These are phyloP conservation scores for Dicaeum eximium DNA, from an alignment of 2,113 vertebrate genomes.

Conservation along the genomic window DNA sequence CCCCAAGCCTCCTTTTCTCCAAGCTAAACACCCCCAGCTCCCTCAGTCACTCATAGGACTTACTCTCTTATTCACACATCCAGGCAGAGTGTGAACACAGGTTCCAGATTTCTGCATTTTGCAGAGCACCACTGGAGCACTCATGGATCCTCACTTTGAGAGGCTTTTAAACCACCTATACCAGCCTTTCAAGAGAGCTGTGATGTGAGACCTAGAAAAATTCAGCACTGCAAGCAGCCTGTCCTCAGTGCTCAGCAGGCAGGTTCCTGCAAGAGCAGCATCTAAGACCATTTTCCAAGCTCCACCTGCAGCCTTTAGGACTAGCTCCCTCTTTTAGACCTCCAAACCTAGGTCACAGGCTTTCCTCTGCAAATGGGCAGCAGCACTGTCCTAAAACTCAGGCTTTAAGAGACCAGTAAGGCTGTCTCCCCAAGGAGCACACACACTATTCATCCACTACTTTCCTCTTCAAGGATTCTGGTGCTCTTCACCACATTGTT, in stretches of 20 bases:
- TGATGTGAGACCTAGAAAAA: neutral
- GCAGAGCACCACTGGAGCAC: neutral
- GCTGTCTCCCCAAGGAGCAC: neutral
- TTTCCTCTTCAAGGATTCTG: neutral
- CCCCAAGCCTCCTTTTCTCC: neutral
- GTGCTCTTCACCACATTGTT: neutral
- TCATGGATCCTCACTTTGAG: neutral
- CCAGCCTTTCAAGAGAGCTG: neutral
- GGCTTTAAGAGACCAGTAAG: neutral
- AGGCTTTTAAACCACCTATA: neutral
- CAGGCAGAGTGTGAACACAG: accelerated
- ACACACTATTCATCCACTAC: neutral
- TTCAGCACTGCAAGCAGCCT: neutral
- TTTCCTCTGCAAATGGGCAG: neutral
- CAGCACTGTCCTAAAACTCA: neutral
- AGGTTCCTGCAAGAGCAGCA: neutral
- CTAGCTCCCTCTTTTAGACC: neutral
- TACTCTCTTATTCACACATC: accelerated
- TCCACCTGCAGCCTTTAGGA: neutral
- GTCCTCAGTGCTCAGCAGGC: neutral
- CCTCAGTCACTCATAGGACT: neutral
- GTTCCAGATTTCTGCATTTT: neutral
- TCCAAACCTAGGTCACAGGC: neutral
- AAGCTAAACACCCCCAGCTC: neutral
- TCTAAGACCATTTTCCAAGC: neutral